These are phyloP conservation scores for Gymnoscopelus microlampas DNA, from an alignment of 2,797 vertebrate genomes.

Conservation along the genomic window DNA sequence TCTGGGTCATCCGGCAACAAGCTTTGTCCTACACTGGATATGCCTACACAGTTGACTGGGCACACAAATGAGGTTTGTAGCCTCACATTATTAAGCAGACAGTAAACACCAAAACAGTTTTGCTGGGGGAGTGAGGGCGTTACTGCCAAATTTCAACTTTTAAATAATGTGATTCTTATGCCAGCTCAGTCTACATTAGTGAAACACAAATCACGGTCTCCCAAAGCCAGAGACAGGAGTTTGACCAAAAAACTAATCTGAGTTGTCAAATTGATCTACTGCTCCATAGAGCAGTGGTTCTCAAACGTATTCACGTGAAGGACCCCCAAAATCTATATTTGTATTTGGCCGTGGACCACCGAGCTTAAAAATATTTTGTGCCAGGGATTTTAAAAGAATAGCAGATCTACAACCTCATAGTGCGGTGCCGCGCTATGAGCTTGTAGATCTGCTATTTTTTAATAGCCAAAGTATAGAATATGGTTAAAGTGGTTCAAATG, in stretches of 20 bases:
- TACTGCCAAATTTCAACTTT: slow-evolving; percentile 30
- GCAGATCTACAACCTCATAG: too few relatives aligned
- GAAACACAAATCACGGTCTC: neutral
- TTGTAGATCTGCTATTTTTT: too few relatives aligned
- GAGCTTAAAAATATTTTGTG: too few relatives aligned
- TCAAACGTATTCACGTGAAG: too few relatives aligned
- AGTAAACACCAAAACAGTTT: slow-evolving; percentile 55
- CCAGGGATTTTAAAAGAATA: too few relatives aligned
- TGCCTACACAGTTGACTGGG: slow-evolving; percentile 64
- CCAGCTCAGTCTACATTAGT: slow-evolving; percentile 3
- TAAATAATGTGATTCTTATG: slow-evolving; percentile 19
- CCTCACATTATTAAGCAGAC: slow-evolving; percentile 59
- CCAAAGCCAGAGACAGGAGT: slow-evolving; percentile 10
- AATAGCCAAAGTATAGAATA: too few relatives aligned
- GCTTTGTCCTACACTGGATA: slow-evolving; percentile 60
- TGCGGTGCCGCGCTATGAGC: too few relatives aligned
- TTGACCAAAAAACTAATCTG: slow-evolving; percentile 26
- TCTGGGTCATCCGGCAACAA: slow-evolving; percentile 60
- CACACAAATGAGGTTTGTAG: slow-evolving; percentile 69
- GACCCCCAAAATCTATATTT: too few relatives aligned
- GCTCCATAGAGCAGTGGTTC: slow-evolving; percentile 9
- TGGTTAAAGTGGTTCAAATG: too few relatives aligned
- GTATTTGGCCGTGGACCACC: too few relatives aligned
- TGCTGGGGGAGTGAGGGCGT: slow-evolving; percentile 17
- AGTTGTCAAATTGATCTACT: neutral